These are phyloP conservation scores for Leucozona laternaria DNA, from an alignment of 2,888 invertebrate species.

Conservation along the genomic window DNA sequence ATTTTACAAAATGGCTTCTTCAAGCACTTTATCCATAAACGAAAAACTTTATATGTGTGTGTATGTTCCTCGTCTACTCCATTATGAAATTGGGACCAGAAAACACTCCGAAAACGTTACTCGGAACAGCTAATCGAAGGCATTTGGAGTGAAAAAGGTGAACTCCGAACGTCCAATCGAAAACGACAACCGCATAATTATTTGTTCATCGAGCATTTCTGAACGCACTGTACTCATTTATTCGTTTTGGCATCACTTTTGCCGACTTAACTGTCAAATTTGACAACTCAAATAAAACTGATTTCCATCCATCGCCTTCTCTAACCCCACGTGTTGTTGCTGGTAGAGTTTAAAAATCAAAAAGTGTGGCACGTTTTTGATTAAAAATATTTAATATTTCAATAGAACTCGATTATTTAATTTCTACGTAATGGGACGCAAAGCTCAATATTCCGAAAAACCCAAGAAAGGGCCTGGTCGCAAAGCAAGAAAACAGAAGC, in stretches of 20 bases:
- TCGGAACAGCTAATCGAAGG: no score
- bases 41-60: no score
- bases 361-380: constrained; percentile 54
- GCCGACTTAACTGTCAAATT: constrained; percentile 11
- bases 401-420: not conserved
- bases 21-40: no score
- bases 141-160: no score
- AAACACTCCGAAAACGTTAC: no score
- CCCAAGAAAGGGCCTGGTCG: constrained; percentile 93
- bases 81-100: no score
- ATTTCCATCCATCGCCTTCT: not conserved
- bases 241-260: constrained; percentile 51
- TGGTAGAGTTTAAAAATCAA: constrained; percentile 15
- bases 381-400: constrained; percentile 4
- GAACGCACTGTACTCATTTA: no score
- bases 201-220: no score
- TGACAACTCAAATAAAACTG: not conserved
- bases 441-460: constrained; percentile 91
- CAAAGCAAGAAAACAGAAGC: constrained; percentile 93
- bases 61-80: no score
- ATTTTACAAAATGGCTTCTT: no score
- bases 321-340: constrained; percentile 70
- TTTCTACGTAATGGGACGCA: constrained; percentile 88
- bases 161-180: no score
- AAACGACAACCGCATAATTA: no score